Conservation (phyloP, 2,113 vertebrate genomes). For the Eupsittula cactorum region DNA sequence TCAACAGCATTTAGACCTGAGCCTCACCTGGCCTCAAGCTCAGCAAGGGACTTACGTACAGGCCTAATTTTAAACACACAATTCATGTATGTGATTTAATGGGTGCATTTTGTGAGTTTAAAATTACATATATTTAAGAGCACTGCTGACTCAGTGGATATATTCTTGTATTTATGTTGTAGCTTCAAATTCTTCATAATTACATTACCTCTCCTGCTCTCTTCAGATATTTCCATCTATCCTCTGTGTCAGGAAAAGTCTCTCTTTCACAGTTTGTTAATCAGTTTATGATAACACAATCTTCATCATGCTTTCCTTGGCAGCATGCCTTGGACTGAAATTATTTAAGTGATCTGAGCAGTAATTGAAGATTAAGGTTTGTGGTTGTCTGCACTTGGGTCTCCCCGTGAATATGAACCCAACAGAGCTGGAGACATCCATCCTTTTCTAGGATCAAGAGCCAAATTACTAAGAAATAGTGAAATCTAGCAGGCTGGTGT, state of each 20-base stretch:
- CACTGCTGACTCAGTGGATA: background rate
- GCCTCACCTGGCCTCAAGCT: background rate
- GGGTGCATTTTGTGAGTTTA: background rate
- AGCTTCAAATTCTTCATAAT: background rate
- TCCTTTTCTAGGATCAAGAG: background rate
- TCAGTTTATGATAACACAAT: background rate
- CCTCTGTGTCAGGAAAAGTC: background rate
- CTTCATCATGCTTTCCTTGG: background rate
- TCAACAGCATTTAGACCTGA: background rate
- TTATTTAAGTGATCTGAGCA: background rate
- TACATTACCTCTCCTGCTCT: background rate
- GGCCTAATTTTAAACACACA: background rate
- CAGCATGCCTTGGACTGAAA: background rate
- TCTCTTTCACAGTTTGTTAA: conserved; percentile 11
- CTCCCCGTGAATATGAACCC: background rate
- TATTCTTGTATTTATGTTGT: background rate
- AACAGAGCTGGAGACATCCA: background rate
- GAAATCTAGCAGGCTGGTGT: background rate
- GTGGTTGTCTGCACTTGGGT: background rate
- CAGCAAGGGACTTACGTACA: background rate
- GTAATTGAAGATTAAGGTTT: background rate
- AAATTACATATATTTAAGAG: background rate
- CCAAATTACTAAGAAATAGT: background rate
- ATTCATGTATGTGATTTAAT: background rate
- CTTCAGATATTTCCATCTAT: background rate